phyloP scores from a whole-genome alignment of 2,113 vertebrate genomes.

The Progne subis region DNA sequence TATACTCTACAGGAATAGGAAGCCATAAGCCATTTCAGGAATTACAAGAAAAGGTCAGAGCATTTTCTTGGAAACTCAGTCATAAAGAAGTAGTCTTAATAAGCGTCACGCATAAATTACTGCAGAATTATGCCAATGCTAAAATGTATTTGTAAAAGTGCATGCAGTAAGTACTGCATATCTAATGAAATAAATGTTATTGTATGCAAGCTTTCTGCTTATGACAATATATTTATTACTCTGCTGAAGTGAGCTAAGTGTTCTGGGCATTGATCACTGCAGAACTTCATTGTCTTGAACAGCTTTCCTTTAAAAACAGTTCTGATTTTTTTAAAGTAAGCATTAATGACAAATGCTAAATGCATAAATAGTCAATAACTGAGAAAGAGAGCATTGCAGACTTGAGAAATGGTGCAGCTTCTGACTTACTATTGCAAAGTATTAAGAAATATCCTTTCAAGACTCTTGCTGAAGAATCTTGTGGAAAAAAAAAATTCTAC shows the following conservation, averaged over 20 bases:
- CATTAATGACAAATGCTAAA: slow-evolving; percentile 39
- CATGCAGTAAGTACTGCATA: slow-evolving; percentile 50
- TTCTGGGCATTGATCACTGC: slow-evolving; percentile 57
- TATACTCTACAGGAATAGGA: slow-evolving; percentile 35
- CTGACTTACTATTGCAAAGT: neutral
- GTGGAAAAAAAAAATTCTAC: neutral
- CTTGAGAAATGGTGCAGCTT: neutral
- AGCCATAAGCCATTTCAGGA: slow-evolving; percentile 28
- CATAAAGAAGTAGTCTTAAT: slow-evolving; percentile 22
- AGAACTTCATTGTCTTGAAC: slow-evolving; percentile 59
- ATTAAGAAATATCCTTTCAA: neutral
- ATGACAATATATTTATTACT: slow-evolving; percentile 57
- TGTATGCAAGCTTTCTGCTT: slow-evolving; percentile 13
- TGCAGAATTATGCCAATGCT: slow-evolving; percentile 37
- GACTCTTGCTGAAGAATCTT: neutral
- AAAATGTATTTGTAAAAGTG: slow-evolving; percentile 47
- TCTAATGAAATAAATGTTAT: slow-evolving; percentile 62
- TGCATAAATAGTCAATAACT: neutral
- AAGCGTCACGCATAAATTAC: slow-evolving; percentile 57
- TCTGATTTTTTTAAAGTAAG: slow-evolving; percentile 43
- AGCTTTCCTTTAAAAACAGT: slow-evolving; percentile 23
- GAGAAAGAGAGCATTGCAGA: neutral
- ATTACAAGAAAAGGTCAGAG: slow-evolving; percentile 55
- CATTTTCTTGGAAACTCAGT: slow-evolving; percentile 61
- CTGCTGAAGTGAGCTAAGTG: slow-evolving; percentile 32